Percentiles rank a stretch among this genome's conserved stretches.
Evolutionary conservation across 2,797 vertebrate genomes (phyloP).

Genomic region (Paratrypauchen microcephalus): DNA sequence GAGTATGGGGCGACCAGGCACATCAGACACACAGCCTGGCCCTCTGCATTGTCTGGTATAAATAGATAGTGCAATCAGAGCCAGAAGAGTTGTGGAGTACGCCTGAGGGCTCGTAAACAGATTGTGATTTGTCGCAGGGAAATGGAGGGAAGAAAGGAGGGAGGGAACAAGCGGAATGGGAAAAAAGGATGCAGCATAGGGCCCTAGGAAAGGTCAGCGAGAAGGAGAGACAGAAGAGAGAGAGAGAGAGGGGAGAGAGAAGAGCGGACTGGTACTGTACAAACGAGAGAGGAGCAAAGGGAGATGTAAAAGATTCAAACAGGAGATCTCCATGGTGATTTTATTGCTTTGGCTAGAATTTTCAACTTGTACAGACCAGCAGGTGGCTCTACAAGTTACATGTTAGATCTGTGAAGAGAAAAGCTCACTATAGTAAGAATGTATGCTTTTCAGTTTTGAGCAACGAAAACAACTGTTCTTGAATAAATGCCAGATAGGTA

Average conservation of each 20-base stretch:
- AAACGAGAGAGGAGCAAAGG: not conserved
- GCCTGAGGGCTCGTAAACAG: slow-evolving; percentile 69
- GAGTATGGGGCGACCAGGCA: slow-evolving; percentile 45
- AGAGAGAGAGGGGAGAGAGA: no score
- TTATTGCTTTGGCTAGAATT: no score
- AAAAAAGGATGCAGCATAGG: slow-evolving; percentile 18
- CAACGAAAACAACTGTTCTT: not conserved
- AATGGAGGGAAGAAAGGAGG: slow-evolving; percentile 44
- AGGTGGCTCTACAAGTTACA: no score
- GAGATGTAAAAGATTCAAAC: not conserved
- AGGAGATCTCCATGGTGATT: no score
- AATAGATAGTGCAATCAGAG: slow-evolving; percentile 68
- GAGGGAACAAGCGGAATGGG: slow-evolving; percentile 22
- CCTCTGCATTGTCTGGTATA: slow-evolving; percentile 65
- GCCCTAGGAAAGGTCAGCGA: slow-evolving; percentile 18
- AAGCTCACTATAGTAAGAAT: no score
- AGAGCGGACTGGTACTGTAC: slow-evolving; percentile 7
- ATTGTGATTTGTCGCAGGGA: slow-evolving; percentile 67
- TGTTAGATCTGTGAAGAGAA: no score
- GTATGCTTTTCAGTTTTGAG: not conserved
- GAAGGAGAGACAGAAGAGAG: not conserved
- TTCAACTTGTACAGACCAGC: no score
- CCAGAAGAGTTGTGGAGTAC: slow-evolving; percentile 63
- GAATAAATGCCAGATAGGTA: not conserved
- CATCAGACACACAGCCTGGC: slow-evolving; percentile 54